phyloP scores from a whole-genome alignment of 2,888 invertebrate species.

The Dryadula phaetusa region DNA sequence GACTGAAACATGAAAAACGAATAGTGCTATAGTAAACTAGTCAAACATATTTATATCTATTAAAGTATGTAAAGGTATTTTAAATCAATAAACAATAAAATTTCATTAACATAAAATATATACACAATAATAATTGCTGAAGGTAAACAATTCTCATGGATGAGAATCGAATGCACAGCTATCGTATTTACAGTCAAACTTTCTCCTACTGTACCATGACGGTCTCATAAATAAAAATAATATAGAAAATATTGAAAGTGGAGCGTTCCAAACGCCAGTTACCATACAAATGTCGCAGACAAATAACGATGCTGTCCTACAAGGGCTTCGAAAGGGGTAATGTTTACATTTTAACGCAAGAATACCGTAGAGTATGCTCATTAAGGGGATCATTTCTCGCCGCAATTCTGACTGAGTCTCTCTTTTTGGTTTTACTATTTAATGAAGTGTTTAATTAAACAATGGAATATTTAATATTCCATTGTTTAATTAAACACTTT shows the following conservation, averaged over 20 bases:
- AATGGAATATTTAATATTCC: conserved; percentile 10
- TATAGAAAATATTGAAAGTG: neutral
- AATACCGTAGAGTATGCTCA: conserved; percentile 66
- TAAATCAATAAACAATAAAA: too few species aligned
- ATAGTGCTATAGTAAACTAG: too few species aligned
- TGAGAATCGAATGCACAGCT: too few species aligned
- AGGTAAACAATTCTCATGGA: too few species aligned
- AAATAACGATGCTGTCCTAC: conserved; percentile 73
- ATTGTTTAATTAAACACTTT: too few species aligned
- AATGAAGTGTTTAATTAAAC: conserved; percentile 66
- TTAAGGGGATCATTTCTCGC: conserved; percentile 73
- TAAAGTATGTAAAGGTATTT: too few species aligned
- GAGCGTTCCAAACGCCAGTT: conserved; percentile 59
- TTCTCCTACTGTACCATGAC: too few species aligned
- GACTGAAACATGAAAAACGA: too few species aligned
- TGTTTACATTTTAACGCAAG: conserved; percentile 82
- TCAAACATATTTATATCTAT: too few species aligned
- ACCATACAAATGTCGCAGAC: conserved; percentile 64
- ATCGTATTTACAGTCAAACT: too few species aligned
- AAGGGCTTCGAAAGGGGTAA: conserved; percentile 68
- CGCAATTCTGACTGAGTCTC: conserved; percentile 58
- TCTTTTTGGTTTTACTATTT: conserved; percentile 69
- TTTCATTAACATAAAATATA: too few species aligned
- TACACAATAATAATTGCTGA: too few species aligned
- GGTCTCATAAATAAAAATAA: neutral